phyloP scores from a whole-genome alignment of 2,113 vertebrate species.

The Mystacornis crossleyi region DNA sequence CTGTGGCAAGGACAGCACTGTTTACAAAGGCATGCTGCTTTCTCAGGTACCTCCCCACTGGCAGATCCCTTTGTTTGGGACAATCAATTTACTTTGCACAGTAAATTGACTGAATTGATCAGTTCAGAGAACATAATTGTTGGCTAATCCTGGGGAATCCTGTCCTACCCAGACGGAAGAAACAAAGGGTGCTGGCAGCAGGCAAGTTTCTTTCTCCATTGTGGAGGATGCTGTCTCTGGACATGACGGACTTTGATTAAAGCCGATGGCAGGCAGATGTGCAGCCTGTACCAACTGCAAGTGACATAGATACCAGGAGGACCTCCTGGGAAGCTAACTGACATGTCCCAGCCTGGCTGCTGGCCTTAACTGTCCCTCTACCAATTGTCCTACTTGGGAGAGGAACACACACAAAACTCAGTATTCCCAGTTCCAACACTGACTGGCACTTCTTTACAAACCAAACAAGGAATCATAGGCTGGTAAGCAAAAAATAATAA shows the following conservation, averaged over 20 bases:
- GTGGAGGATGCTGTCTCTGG: conserved; percentile 59
- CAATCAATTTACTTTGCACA: conserved; percentile 93
- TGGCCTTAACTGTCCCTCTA: not conserved
- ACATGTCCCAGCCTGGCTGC: not conserved
- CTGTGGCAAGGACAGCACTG: conserved; percentile 84
- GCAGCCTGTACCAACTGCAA: conserved; percentile 53
- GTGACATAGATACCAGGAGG: not conserved
- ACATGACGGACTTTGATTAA: conserved; percentile 78
- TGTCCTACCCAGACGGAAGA: conserved; percentile 87
- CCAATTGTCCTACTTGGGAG: fast-evolving
- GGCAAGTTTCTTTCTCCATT: conserved; percentile 46
- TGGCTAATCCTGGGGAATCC: conserved; percentile 91
- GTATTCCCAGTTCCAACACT: fast-evolving
- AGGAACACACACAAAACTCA: not conserved
- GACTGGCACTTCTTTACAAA: not conserved
- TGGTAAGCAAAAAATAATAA: not conserved
- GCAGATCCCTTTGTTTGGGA: conserved; percentile 85
- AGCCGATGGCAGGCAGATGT: conserved; percentile 66
- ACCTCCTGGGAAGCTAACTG: not conserved
- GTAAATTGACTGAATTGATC: conserved; percentile 95
- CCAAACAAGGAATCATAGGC: not conserved
- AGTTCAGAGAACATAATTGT: conserved; percentile 90
- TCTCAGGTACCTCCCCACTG: conserved; percentile 91
- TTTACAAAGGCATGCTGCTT: conserved; percentile 92
- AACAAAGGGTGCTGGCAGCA: conserved; percentile 80